phyloP scores from a whole-genome alignment of 1,140 invertebrate genomes.

The Diabrotica undecimpunctata region DNA sequence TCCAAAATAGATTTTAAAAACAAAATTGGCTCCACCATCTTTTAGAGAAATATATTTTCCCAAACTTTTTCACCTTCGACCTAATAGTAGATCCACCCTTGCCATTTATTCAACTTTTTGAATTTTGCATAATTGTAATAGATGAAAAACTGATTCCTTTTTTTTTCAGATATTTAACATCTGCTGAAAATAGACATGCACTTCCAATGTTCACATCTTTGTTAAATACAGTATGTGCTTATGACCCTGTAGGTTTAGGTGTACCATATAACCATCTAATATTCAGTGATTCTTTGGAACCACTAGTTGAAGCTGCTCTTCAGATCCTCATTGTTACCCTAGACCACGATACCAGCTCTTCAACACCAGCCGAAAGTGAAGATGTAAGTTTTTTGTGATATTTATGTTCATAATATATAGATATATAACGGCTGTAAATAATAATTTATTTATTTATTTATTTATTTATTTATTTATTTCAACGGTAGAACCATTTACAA shows the following conservation, averaged over 20 bases:
- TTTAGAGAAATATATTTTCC: too few relatives aligned
- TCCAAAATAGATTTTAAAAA: too few relatives aligned
- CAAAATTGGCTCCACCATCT: too few relatives aligned
- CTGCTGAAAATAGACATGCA: slow-evolving; percentile 75
- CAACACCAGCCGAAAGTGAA: slow-evolving; percentile 41
- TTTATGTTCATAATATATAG: neutral
- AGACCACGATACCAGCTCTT: slow-evolving; percentile 76
- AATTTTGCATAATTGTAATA: too few relatives aligned
- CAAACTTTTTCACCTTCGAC: too few relatives aligned
- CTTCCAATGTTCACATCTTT: slow-evolving; percentile 97
- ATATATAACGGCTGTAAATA: neutral
- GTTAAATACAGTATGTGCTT: slow-evolving; percentile 94
- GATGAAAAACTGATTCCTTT: too few relatives aligned
- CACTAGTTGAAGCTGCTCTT: slow-evolving; percentile 90
- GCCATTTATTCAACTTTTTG: too few relatives aligned
- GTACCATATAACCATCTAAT: slow-evolving; percentile 97
- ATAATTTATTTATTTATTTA: neutral
- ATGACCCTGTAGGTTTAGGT: slow-evolving; percentile 95
- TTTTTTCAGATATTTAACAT: slow-evolving; percentile 56
- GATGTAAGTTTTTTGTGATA: slow-evolving; percentile 41
- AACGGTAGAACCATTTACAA: too few relatives aligned
- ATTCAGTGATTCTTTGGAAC: slow-evolving; percentile 92
- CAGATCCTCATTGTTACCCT: slow-evolving; percentile 95
- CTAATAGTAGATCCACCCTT: too few relatives aligned
- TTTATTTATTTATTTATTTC: too few relatives aligned